These are phyloP conservation scores for Syrrhaptes paradoxus DNA, from an alignment of 2,113 vertebrate species.

Conservation along the genomic window DNA sequence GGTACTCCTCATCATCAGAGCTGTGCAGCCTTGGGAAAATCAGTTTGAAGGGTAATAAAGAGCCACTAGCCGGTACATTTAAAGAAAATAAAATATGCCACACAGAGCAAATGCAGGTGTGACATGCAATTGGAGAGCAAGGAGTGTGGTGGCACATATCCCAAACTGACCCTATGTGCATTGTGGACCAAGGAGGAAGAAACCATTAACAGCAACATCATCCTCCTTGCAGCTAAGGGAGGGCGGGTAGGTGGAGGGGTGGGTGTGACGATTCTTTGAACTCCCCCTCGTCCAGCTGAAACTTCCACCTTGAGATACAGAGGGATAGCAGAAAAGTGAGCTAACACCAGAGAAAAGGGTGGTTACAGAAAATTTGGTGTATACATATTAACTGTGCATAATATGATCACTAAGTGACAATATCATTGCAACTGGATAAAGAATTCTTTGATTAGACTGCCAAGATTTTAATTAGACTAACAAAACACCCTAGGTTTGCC, in stretches of 20 bases:
- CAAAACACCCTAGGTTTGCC: not conserved
- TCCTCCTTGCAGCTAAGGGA: not conserved
- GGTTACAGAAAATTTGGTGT: not conserved
- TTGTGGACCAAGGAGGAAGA: not conserved
- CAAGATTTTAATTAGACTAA: not conserved
- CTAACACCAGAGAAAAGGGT: not conserved
- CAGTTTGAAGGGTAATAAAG: not conserved
- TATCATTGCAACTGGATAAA: not conserved
- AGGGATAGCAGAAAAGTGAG: not conserved
- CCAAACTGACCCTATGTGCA: fast-evolving
- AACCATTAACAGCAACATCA: not conserved
- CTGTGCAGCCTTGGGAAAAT: not conserved
- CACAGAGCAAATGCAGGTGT: not conserved
- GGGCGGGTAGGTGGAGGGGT: too few relatives aligned
- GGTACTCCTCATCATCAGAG: not conserved
- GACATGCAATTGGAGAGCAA: not conserved
- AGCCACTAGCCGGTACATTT: not conserved
- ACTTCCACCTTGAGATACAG: not conserved
- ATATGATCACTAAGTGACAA: not conserved
- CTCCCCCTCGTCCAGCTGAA: not conserved
- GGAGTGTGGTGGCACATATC: fast-evolving
- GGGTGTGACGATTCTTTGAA: not conserved
- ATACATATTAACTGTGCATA: not conserved
- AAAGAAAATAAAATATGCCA: not conserved
- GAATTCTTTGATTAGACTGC: not conserved